These are phyloP conservation scores for Ibidorhyncha struthersii DNA, from an alignment of 2,113 vertebrate species.

Conservation along the genomic window DNA sequence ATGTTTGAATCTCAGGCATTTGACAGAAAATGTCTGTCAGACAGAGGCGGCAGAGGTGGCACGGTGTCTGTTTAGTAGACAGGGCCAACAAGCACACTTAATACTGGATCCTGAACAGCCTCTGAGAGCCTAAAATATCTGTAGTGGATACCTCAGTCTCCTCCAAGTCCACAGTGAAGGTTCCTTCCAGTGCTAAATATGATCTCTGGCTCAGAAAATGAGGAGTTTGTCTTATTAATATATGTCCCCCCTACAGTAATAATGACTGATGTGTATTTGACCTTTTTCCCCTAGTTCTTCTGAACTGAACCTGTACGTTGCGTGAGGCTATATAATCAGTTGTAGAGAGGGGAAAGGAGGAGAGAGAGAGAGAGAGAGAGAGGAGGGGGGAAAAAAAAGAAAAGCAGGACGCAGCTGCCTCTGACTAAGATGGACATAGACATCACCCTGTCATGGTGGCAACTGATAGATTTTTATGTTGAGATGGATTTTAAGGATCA, in stretches of 20 bases:
- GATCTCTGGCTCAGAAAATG: background rate
- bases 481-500: slow-evolving; percentile 12
- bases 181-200: background rate
- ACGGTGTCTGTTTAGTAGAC: background rate
- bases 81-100: background rate
- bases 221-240: background rate
- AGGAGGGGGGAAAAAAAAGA: background rate
- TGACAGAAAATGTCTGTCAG: background rate
- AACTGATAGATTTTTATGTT: background rate
- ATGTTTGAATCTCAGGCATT: background rate
- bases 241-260: background rate
- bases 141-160: background rate
- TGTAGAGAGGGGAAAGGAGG: background rate
- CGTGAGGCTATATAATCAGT: background rate
- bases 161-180: background rate
- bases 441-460: background rate
- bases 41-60: background rate
- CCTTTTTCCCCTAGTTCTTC: background rate
- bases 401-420: background rate
- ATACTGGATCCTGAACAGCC: background rate
- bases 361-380: background rate
- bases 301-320: background rate
- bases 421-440: background rate
- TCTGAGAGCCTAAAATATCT: background rate
- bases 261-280: background rate